A percentile compares a stretch with the other conserved stretches of the same genome.
These are phyloP conservation scores for Protaetia brevitarsis DNA, from an alignment of 1,140 invertebrate species.

Conservation along the genomic window DNA sequence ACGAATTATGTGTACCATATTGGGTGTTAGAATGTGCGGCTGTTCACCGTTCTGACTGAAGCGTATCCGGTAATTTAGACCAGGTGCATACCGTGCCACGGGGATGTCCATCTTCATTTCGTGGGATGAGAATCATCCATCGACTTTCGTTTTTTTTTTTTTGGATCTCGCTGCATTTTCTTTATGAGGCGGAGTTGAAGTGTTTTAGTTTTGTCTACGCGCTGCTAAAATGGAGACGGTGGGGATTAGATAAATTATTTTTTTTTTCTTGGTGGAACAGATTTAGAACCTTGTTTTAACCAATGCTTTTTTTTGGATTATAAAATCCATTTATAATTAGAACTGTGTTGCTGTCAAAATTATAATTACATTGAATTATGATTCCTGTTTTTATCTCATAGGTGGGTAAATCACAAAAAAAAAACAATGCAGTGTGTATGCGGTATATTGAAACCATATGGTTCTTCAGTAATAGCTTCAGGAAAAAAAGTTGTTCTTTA, in stretches of 20 bases:
- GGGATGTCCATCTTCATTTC: neutral
- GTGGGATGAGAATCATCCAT: neutral
- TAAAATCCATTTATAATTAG: conserved; percentile 14
- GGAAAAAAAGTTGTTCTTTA: too few relatives aligned
- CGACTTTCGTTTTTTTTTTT: neutral
- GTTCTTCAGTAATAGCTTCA: too few relatives aligned
- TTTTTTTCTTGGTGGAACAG: neutral
- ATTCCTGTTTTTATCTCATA: too few relatives aligned
- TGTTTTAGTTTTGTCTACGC: conserved; percentile 16
- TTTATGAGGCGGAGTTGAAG: neutral
- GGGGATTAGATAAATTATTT: conserved; percentile 8
- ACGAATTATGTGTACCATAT: neutral
- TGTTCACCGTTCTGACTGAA: neutral
- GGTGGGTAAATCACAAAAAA: too few relatives aligned
- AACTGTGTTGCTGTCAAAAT: neutral
- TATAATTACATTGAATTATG: too few relatives aligned
- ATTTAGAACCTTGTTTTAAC: neutral
- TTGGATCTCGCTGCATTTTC: neutral
- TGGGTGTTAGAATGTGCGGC: conserved; percentile 2
- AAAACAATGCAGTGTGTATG: too few relatives aligned
- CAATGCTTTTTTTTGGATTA: neutral
- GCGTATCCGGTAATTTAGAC: conserved; percentile 1
- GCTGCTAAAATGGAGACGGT: neutral
- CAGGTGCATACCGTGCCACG: neutral
- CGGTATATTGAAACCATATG: too few relatives aligned